Conservation (phyloP, 2,888 invertebrate genomes). For the Steinernema carpocapsae region DNA sequence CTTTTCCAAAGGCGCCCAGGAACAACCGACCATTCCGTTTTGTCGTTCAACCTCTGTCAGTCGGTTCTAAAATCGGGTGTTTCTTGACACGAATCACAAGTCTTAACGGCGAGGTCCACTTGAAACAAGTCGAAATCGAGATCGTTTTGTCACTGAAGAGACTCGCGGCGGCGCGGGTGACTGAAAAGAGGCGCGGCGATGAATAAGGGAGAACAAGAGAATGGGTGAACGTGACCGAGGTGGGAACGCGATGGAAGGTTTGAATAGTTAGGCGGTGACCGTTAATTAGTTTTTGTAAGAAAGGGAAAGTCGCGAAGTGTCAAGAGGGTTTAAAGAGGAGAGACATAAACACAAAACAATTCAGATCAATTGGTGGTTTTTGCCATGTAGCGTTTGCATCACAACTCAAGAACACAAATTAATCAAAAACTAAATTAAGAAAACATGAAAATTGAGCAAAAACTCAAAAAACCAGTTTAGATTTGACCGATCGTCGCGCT, state of each 20-base stretch:
- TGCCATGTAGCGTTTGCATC: too few species aligned
- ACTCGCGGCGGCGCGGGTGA: background rate
- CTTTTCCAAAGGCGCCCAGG: slow-evolving; percentile 54
- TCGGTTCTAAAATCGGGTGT: too few species aligned
- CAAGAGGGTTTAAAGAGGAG: slow-evolving; percentile 17
- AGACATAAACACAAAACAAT: background rate
- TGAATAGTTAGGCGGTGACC: slow-evolving; percentile 8
- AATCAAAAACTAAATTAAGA: too few species aligned
- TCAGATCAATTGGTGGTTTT: background rate
- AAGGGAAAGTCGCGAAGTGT: slow-evolving; percentile 30
- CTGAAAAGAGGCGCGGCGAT: slow-evolving; percentile 18
- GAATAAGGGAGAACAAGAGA: slow-evolving; percentile 4
- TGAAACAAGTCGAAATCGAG: too few species aligned
- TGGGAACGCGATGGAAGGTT: background rate
- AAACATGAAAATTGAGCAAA: too few species aligned
- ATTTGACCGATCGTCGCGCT: too few species aligned
- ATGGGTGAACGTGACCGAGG: background rate
- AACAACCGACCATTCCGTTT: background rate
- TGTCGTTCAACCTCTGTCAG: too few species aligned
- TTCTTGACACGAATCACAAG: slow-evolving; percentile 2
- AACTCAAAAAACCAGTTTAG: too few species aligned
- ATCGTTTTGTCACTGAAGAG: too few species aligned
- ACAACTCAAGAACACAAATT: too few species aligned
- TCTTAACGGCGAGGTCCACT: background rate
- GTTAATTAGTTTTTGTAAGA: slow-evolving; percentile 11